Conservation (phyloP, 2,888 invertebrate genomes). For the Merodon equestris region DNA sequence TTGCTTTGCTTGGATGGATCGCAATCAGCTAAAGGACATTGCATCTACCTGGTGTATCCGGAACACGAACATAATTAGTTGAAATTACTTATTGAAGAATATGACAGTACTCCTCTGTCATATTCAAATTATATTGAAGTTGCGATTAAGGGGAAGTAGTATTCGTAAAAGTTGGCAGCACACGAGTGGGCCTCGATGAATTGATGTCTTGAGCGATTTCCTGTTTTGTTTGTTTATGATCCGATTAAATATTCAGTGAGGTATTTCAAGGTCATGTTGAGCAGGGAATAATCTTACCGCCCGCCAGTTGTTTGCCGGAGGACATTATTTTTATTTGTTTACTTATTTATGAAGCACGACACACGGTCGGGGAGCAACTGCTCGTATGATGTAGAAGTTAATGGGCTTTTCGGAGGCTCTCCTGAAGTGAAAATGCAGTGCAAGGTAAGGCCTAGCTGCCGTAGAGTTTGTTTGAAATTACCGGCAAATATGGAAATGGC, state of each 20-base stretch:
- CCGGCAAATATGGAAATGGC: background rate
- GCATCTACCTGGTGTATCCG: background rate
- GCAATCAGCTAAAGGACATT: too few species aligned
- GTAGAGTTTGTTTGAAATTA: background rate
- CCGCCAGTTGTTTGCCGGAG: background rate
- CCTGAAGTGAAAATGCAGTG: constrained; percentile 32
- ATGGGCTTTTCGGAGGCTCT: constrained; percentile 30
- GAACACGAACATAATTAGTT: background rate
- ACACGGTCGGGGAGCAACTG: background rate
- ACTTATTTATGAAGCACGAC: constrained; percentile 28
- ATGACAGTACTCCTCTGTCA: too few species aligned
- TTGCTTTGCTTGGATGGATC: background rate
- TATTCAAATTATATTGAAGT: too few species aligned
- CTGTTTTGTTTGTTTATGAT: constrained; percentile 37
- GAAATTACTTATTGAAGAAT: too few species aligned
- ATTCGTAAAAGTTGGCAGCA: too few species aligned
- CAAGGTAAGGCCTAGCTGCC: background rate
- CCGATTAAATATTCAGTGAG: constrained; percentile 56
- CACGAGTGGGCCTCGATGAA: too few species aligned
- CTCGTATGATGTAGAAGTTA: constrained; percentile 16
- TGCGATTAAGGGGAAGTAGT: too few species aligned
- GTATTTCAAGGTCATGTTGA: constrained; percentile 41
- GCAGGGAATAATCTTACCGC: constrained; percentile 10
- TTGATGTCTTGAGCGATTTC: constrained; percentile 19
- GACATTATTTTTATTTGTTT: constrained; percentile 50